These are phyloP conservation scores for Garra rufa DNA, from an alignment of 2,113 vertebrate genomes.

Conservation along the genomic window DNA sequence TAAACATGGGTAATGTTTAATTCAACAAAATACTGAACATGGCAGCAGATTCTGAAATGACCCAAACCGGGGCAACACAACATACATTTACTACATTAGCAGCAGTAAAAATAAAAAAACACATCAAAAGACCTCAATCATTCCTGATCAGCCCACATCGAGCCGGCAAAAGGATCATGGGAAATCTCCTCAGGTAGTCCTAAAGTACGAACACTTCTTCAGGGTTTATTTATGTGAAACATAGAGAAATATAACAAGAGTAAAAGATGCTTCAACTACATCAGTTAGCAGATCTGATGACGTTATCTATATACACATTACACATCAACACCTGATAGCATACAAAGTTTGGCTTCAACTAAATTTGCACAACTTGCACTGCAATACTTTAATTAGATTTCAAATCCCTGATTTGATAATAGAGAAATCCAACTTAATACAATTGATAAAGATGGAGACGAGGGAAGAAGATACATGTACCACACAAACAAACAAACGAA, in stretches of 20 bases:
- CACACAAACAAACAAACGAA: slow-evolving; percentile 29
- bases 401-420: slow-evolving; percentile 52
- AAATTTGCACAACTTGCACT: slow-evolving; percentile 43
- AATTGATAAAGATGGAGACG: slow-evolving; percentile 31
- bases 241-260: slow-evolving; percentile 31
- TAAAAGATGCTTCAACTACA: slow-evolving; percentile 27
- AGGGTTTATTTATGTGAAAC: slow-evolving; percentile 15
- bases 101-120: slow-evolving; percentile 38
- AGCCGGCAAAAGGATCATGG: neutral
- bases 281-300: slow-evolving; percentile 13
- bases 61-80: slow-evolving; percentile 36
- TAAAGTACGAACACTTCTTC: slow-evolving; percentile 21
- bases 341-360: slow-evolving; percentile 50
- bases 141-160: neutral
- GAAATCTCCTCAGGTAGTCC: slow-evolving; percentile 35
- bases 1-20: slow-evolving; percentile 50
- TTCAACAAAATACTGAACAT: slow-evolving; percentile 49
- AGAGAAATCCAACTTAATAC: slow-evolving; percentile 30
- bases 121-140: neutral
- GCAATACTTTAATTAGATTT: slow-evolving; percentile 33
- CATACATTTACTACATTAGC: slow-evolving; percentile 48
- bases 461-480: slow-evolving; percentile 10
- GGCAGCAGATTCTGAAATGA: slow-evolving; percentile 37
- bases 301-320: neutral
- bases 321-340: slow-evolving; percentile 41